A percentile compares a stretch with the other conserved stretches of the same genome.
These are phyloP conservation scores for Gallinago undulata DNA, from an alignment of 2,113 vertebrate species.

Conservation along the genomic window DNA sequence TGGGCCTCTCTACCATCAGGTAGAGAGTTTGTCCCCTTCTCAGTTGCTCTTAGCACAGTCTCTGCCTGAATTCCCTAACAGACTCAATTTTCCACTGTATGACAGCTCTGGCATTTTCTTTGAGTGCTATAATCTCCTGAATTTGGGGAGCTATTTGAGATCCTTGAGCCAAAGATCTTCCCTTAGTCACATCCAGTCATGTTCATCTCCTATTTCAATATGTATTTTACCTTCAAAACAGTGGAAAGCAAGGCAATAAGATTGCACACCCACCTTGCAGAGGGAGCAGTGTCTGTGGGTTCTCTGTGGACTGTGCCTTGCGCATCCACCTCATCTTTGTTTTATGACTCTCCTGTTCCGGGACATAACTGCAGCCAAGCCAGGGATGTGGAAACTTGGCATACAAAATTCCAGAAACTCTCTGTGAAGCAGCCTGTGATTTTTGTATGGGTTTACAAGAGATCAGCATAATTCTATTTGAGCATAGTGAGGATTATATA, in stretches of 20 bases:
- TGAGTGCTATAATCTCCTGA: neutral
- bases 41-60: neutral
- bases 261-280: neutral
- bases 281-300: neutral
- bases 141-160: neutral
- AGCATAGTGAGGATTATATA: neutral
- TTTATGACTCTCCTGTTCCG: neutral
- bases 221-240: neutral
- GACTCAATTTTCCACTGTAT: neutral
- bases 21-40: neutral
- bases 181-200: neutral
- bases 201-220: neutral
- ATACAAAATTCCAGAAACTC: neutral
- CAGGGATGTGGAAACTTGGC: neutral
- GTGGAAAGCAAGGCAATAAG: neutral
- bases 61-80: neutral
- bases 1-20: neutral
- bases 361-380: neutral
- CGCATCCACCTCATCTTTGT: neutral
- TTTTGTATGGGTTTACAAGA: conserved; percentile 5
- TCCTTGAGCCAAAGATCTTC: neutral
- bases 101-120: neutral
- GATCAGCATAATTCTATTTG: neutral
- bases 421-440: neutral
- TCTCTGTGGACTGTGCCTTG: neutral